Evolutionary conservation across 2,113 vertebrate genomes (phyloP), one percentile per base, ranked within the genome.

Genomic region (Dicrurus megarhynchus): DNA sequence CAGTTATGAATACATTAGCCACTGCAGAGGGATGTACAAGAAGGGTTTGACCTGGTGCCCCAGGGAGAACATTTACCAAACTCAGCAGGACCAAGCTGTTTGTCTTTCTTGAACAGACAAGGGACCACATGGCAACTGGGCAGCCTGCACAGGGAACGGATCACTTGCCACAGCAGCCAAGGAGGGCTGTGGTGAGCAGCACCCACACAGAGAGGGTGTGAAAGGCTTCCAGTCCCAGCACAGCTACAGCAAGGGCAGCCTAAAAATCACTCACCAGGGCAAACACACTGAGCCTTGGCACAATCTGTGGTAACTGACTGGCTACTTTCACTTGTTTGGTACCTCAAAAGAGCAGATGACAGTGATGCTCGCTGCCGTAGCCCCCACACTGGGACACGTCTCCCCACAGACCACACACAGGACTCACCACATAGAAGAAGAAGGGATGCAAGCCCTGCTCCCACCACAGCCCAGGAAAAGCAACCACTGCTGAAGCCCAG

Each of bases 161-260:
- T 37, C 33, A 20, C 35, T 28, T 9, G 24, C n/a, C 73, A 19
- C 49, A 50, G 71, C 27, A 61, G 55, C 24, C 79, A 60, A 53
- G 30, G 24, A 46, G 7, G 13, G 16, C 49, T 76, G 8, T 13
- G 13, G 27, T 18, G 41, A 86, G 41, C 2, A 78, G 55, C 8
- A n/a, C 7, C 11, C 6, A 8, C 13, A 65, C 0, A 6, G 12
- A 46, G 20, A 84, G 7, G 16, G 7, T 3, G n/a, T 4, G 4
- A 86, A 52, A 83, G 2, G 6, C 27, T 68, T 53, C 24, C 16
- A 52, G 12, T 32, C n/a, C 21, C 46, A 42, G 16, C n/a, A 86
- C 26, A 71, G 27, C 15, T 27, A 32, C 26, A 52, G 49, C 27
- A 73, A 60, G 9, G 6, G 33, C 52, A 94, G 30, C 5, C 21